Conservation (phyloP, 2,797 vertebrate species). For the Chelonia mydas region DNA sequence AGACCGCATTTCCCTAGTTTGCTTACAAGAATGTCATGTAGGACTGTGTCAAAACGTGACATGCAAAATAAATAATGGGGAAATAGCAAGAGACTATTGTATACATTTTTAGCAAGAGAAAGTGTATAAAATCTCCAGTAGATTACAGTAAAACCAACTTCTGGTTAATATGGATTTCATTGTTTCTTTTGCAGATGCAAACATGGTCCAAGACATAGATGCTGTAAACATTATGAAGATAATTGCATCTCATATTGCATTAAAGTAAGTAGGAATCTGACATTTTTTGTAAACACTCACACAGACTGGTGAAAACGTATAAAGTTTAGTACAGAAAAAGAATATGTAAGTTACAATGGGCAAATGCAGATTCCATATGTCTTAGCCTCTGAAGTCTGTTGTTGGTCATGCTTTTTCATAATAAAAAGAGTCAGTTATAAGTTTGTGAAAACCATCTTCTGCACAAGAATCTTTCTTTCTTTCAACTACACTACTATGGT, state of each 20-base stretch:
- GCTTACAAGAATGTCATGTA: neutral
- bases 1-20: neutral
- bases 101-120: constrained; percentile 36
- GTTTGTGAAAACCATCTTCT: constrained; percentile 45
- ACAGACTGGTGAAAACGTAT: neutral
- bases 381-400: neutral
- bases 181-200: constrained; percentile 89
- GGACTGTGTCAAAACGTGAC: neutral
- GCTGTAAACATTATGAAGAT: constrained; percentile 97
- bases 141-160: constrained; percentile 21
- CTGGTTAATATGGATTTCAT: constrained; percentile 49
- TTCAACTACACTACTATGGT: constrained; percentile 37
- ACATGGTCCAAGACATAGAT: constrained; percentile 95
- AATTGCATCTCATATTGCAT: constrained; percentile 98
- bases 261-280: constrained; percentile 89
- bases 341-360: neutral
- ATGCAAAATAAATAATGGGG: constrained; percentile 3
- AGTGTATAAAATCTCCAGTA: constrained; percentile 41
- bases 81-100: constrained; percentile 20
- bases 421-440: constrained; percentile 40
- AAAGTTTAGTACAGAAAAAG: neutral
- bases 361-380: neutral
- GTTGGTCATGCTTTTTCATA: constrained; percentile 27
- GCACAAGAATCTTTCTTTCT: neutral
- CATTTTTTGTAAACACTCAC: constrained; percentile 11